Evolutionary conservation across 2,113 vertebrate genomes (phyloP), one percentile per base, ranked within the genome.

Genomic region (Serinus canaria): DNA sequence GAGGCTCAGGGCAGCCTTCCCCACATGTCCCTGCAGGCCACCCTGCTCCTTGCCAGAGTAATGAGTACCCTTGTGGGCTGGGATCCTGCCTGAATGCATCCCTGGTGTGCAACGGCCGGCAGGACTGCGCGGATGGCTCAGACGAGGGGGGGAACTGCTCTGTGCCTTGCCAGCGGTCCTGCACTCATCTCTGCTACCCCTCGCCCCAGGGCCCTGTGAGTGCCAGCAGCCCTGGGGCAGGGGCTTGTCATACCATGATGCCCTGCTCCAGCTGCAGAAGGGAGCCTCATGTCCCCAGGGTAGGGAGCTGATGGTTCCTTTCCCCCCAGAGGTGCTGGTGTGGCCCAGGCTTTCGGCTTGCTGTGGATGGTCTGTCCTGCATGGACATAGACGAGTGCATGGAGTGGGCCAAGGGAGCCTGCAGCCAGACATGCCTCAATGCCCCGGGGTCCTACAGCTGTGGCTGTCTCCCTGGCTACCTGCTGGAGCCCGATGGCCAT

Each of bases 391-490:
- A 99, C 0, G 99, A 99, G 90, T 99, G 99, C 76, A 87, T 7
- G 0, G 95, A 95, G 43, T 3, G 10, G 28, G 59, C 39, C 0
- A 33, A 95, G 22, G 46, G 19, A 59, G n/a, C 89, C 33, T 97
- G 99, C 95, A 98, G 98, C 93, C 99, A 99, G 95, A 97, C 44
- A 6, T 99, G 99, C 81, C 50, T 98, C 66, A 99, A 99, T 55
- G 96, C 87, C 0, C 88, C 60, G 0, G 99, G 99, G 9, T 98
- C 98, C 53, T 99, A 98, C 90, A 60, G 44, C 82, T 99, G 99
- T 75, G 69, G 58, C 7, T 99, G 99, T 92, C 96, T 98, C 41
- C 95, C 98, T 14, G 98, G 98, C 11, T 99, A 99, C 94, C 72
- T 97, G 23, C 93, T 99, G 67, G 98, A 99, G 77, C 98, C 98